phyloP scores from a whole-genome alignment of 2,888 invertebrate genomes.

The Halictus quadricinctus region DNA sequence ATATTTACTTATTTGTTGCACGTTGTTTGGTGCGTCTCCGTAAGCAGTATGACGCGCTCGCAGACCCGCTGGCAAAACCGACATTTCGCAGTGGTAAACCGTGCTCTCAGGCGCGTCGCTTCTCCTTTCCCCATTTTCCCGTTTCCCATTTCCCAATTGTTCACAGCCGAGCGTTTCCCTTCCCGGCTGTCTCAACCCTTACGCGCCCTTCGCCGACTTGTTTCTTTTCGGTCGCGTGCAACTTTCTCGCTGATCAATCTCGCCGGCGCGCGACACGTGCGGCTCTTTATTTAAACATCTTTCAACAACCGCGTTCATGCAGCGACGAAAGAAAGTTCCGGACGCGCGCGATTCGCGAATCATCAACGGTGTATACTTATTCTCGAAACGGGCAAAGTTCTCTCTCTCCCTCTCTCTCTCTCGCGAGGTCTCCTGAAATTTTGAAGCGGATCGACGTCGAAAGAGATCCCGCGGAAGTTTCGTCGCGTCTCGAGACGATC shows the following conservation, averaged over 20 bases:
- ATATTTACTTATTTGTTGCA: constrained; percentile 81
- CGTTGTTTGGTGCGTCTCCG: constrained; percentile 81
- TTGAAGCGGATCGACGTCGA: not conserved
- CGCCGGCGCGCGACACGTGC: no score
- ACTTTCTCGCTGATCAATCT: not conserved
- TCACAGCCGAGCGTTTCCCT: not conserved
- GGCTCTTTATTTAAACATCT: not conserved
- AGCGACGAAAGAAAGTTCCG: not conserved
- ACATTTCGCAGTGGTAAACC: constrained; percentile 60
- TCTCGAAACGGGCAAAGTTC: not conserved
- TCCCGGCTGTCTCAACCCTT: not conserved
- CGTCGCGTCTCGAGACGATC: constrained; percentile 58
- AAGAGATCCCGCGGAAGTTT: not conserved
- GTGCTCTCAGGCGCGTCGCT: constrained; percentile 17
- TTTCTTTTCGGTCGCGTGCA: not conserved
- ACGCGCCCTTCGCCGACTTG: not conserved
- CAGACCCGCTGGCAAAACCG: constrained; percentile 68
- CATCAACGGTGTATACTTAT: not conserved
- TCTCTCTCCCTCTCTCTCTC: not conserved
- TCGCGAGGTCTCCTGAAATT: constrained; percentile 11
- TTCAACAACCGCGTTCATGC: not conserved
- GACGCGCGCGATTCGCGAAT: not conserved
- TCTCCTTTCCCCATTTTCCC: not conserved
- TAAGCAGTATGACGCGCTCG: constrained; percentile 79
- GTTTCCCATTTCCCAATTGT: not conserved